These are phyloP conservation scores for Zaprionus ornatus DNA, from an alignment of 1,140 invertebrate genomes.

Conservation along the genomic window DNA sequence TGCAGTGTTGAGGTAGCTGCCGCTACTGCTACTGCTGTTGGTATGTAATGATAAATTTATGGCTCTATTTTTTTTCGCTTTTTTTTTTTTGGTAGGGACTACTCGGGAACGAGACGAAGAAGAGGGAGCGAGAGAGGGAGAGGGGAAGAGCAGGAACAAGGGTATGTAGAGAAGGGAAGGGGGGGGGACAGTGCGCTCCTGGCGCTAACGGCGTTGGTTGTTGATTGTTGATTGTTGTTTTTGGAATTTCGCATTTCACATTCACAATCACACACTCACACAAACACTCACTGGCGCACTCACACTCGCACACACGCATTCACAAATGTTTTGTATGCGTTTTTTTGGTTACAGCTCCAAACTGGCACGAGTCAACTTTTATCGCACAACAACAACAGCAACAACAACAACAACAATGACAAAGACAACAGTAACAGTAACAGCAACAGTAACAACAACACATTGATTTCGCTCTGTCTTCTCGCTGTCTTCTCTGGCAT, in stretches of 20 bases:
- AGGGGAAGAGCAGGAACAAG: background rate
- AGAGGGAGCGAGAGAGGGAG: background rate
- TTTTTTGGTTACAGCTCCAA: constrained; percentile 67
- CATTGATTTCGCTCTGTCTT: constrained; percentile 69
- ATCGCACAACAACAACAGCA: constrained; percentile 49
- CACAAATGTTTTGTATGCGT: constrained; percentile 48
- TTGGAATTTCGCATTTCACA: constrained; percentile 60
- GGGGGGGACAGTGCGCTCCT: constrained; percentile 19
- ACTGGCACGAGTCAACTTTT: constrained; percentile 77
- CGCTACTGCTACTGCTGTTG: constrained; percentile 39
- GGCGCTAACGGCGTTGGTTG: constrained; percentile 64
- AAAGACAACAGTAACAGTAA: constrained; percentile 19
- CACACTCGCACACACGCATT: constrained; percentile 40
- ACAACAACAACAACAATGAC: constrained; percentile 12
- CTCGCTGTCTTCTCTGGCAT: constrained; percentile 52
- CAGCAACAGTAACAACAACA: constrained; percentile 33
- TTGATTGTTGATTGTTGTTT: constrained; percentile 67
- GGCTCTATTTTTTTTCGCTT: constrained; percentile 38
- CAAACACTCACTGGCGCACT: constrained; percentile 53
- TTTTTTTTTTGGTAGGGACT: constrained; percentile 23
- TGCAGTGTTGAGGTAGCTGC: constrained; percentile 67
- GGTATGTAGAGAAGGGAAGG: background rate
- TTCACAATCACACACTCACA: constrained; percentile 54
- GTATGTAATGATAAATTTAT: constrained; percentile 71
- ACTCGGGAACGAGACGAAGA: constrained; percentile 7